Base-by-base conservation (phyloP, 2,888 invertebrate genomes). In the Tromatobia lineatoria region DNA sequence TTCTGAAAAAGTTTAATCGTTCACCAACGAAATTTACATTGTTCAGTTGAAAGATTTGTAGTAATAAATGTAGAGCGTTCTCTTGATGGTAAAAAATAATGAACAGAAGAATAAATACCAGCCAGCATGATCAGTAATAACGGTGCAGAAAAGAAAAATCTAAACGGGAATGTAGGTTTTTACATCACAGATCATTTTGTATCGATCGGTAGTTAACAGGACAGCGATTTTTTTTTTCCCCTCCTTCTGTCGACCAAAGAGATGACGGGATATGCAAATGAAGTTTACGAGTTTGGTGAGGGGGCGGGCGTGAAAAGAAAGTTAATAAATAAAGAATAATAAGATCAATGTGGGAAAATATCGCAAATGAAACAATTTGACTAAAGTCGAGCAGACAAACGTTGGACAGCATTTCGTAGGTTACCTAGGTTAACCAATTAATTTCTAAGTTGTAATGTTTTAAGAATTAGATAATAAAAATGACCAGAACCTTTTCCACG, bases 391-490 rank as follows among this genome's bases (percentile, higher is more conserved):
- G 81, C 70, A 81, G 77, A 82, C 76, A 74, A 80, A 80, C 80
- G 75, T 87, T 89, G 86, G 85, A 85, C 86, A 87, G 88, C 90
- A 91, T 90, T 90, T 91, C 88, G 87, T 92, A 92, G 91, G 91
- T 90, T 90, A 89, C 86, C 81, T 92, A 91, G 92, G 88, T 88
- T 91, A 88, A 89, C 67, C 88, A 83, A 88, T 86, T 90, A 90
- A 89, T 88, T 84, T 91, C 91, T 92, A 92, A 93, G 91, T 91
- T 93, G 93, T 93, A 92, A 90, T 92, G 89, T 90, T 89, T 89
- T 91, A 91, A 92, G 90, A 91, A 90, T 88, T 93, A 93, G 92
- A 89, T 91, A 91, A 88, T 87, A 93, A 93, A 93, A 93, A 88
- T 91, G 90, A 92, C 91, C 89, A 93, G 89, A 91, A 92, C 90